A percentile compares a stretch with the other conserved stretches of the same genome.
Evolutionary conservation across 2,888 invertebrate genomes (phyloP).

Genomic region (Callosobruchus maculatus): DNA sequence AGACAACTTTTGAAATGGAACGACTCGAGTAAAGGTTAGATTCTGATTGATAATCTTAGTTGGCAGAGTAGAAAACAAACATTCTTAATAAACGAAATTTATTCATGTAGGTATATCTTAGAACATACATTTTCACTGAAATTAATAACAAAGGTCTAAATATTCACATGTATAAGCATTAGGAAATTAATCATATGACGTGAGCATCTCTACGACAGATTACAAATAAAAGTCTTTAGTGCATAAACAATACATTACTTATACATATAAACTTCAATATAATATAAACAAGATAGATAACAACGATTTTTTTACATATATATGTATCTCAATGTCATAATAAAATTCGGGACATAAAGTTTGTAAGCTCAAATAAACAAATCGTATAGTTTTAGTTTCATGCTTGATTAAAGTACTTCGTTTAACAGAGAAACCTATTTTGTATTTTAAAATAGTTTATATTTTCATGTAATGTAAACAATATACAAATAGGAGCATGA

Average conservation of each 20-base stretch:
- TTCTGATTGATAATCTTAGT: too few relatives aligned
- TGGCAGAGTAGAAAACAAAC: background rate
- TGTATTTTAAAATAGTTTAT: too few relatives aligned
- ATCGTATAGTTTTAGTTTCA: background rate
- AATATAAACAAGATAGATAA: conserved; percentile 47
- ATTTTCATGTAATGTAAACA: background rate
- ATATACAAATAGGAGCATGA: background rate
- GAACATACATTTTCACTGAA: background rate
- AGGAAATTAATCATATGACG: background rate
- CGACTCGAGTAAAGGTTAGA: too few relatives aligned
- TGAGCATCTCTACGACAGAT: background rate
- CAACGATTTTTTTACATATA: conserved; percentile 46
- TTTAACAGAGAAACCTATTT: too few relatives aligned
- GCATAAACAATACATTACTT: conserved; percentile 40
- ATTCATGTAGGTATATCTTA: background rate
- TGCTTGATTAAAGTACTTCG: too few relatives aligned
- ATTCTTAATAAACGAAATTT: background rate
- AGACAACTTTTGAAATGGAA: too few relatives aligned
- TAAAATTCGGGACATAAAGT: background rate
- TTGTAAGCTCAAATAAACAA: background rate
- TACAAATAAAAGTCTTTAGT: background rate
- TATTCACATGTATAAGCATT: background rate
- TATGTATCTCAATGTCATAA: conserved; percentile 30
- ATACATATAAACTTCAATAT: conserved; percentile 46
- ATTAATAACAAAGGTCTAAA: background rate